Evolutionary conservation across 1,140 invertebrate species (phyloP).

Genomic region (Meloidogyne floridensis): DNA sequence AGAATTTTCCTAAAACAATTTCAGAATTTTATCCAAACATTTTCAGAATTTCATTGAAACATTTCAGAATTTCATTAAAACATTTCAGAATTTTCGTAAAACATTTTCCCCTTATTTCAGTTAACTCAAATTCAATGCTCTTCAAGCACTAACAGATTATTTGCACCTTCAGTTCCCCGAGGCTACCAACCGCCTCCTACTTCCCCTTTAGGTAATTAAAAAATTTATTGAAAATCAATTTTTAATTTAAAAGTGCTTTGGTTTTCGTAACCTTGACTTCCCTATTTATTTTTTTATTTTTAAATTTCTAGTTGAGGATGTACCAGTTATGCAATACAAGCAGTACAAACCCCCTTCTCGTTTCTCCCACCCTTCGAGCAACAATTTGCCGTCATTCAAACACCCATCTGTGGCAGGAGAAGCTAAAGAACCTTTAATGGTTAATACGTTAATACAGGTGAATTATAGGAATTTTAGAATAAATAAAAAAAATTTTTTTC

Average conservation of each 20-base stretch:
- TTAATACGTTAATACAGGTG: background rate
- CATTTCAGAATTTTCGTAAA: background rate
- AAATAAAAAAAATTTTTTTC: background rate
- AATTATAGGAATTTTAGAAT: background rate
- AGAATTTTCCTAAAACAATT: no score
- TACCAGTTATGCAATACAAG: constrained; percentile 8
- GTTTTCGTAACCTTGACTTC: constrained; percentile 20
- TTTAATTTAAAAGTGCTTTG: constrained; percentile 8
- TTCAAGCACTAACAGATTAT: background rate
- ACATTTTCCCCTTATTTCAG: background rate
- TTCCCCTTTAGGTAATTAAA: constrained; percentile 19
- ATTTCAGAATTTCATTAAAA: background rate
- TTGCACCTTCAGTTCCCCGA: constrained; percentile 16
- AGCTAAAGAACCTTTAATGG: background rate
- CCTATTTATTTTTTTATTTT: constrained; percentile 12
- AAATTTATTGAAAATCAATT: background rate
- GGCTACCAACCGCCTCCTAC: constrained; percentile 45
- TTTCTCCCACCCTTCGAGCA: background rate
- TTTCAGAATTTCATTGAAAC: background rate
- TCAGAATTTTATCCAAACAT: no score
- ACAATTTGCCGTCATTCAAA: constrained; percentile 9
- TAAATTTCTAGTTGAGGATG: constrained; percentile 10
- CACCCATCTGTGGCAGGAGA: background rate
- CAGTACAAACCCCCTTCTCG: constrained; percentile 3
- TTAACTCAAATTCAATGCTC: background rate